phyloP scores from a whole-genome alignment of 64 coral and sea anemone species.

The Hydrozoanthus tunicans region DNA sequence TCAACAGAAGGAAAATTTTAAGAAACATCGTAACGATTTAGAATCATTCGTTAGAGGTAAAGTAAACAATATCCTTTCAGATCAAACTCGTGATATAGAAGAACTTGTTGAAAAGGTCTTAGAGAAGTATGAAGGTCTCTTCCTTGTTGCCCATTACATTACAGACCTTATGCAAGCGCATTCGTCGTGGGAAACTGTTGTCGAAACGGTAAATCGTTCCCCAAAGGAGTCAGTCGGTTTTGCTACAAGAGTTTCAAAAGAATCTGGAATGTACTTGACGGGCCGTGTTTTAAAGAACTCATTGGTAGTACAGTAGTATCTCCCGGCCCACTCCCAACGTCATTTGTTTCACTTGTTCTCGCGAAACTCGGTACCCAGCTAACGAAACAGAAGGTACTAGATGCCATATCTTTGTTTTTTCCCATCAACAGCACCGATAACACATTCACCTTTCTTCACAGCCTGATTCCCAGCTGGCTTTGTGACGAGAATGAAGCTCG shows the following conservation, averaged over 20 bases:
- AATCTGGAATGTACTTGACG: background rate
- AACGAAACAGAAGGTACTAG: no score
- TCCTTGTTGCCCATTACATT: constrained; percentile 42
- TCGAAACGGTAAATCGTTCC: background rate
- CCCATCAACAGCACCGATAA: no score
- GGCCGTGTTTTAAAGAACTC: constrained; percentile 27
- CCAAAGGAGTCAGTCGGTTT: constrained; percentile 36
- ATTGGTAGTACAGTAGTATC: constrained; percentile 51
- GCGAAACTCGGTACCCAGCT: no score
- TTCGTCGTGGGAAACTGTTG: background rate
- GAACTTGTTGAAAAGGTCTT: background rate
- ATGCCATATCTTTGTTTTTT: background rate
- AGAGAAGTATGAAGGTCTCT: constrained; percentile 3
- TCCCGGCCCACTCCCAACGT: constrained; percentile 46
- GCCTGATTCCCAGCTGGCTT: constrained; percentile 54
- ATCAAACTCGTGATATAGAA: background rate
- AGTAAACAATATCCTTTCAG: background rate
- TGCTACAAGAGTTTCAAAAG: constrained; percentile 34
- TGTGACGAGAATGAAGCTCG: constrained; percentile 28
- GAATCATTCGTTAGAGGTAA: background rate
- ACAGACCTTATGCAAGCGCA: background rate
- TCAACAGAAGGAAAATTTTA: background rate
- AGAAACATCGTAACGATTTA: constrained; percentile 17
- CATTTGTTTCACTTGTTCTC: constrained; percentile 35
- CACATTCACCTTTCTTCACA: constrained; percentile 26